phyloP scores from a whole-genome alignment of 1,140 invertebrate species.

The Drosophila orosa region DNA sequence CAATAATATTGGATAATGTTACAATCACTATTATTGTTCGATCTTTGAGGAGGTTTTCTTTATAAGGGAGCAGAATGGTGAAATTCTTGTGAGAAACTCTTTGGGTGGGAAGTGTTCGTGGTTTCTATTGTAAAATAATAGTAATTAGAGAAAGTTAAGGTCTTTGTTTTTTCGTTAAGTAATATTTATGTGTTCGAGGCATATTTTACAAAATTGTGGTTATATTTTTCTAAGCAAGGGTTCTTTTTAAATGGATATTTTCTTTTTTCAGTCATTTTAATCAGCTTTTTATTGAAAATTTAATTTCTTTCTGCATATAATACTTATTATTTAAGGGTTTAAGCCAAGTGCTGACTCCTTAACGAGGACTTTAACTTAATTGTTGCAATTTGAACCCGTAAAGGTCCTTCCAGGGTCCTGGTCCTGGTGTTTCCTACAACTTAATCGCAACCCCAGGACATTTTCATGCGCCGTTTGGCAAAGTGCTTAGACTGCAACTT shows the following conservation, averaged over 20 bases:
- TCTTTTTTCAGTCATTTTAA: neutral
- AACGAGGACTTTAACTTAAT: constrained; percentile 47
- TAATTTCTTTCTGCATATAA: neutral
- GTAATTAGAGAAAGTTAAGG: too few relatives aligned
- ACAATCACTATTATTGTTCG: constrained; percentile 45
- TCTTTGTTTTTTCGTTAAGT: neutral
- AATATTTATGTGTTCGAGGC: neutral
- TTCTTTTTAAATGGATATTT: too few relatives aligned
- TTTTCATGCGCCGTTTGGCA: constrained; percentile 52
- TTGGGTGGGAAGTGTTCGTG: neutral
- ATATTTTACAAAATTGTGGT: neutral
- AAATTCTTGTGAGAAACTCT: neutral
- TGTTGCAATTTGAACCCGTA: constrained; percentile 39
- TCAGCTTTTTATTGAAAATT: neutral
- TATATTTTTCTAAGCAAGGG: too few relatives aligned
- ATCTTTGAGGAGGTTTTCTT: neutral
- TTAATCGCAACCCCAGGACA: constrained; percentile 21
- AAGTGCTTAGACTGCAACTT: constrained; percentile 54
- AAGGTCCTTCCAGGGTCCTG: neutral
- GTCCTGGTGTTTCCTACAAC: neutral
- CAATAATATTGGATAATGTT: constrained; percentile 54
- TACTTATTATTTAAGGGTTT: neutral
- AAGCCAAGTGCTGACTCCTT: constrained; percentile 7
- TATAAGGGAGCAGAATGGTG: neutral
- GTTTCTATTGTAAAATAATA: neutral